Conservation (phyloP, 2,113 vertebrate genomes). For the Notarius lentiginosus region DNA sequence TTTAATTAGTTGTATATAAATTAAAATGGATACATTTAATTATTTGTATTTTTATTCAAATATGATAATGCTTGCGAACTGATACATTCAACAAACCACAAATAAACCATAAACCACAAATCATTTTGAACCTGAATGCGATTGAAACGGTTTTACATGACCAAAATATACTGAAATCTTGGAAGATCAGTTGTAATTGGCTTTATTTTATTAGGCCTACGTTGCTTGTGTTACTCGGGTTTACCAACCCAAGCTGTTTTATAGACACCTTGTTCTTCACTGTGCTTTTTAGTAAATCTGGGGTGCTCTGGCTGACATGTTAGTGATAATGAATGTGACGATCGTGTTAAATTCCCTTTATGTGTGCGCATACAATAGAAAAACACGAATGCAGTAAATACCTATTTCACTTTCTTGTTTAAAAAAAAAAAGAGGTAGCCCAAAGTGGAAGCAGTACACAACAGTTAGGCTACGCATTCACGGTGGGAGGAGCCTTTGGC, state of each 20-base stretch:
- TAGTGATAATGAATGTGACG: conserved; percentile 7
- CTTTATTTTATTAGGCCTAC: not conserved
- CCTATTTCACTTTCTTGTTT: conserved; percentile 49
- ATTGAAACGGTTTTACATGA: conserved; percentile 10
- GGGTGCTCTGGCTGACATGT: not conserved
- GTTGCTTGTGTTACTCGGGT: conserved; percentile 22
- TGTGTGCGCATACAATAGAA: conserved; percentile 22
- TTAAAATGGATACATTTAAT: not conserved
- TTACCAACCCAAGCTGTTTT: conserved; percentile 44
- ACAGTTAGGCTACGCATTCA: conserved; percentile 75
- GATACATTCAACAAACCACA: not conserved
- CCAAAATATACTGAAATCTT: conserved; percentile 6
- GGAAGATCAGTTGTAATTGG: conserved; percentile 19
- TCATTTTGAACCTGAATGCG: conserved; percentile 33
- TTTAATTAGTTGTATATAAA: not conserved
- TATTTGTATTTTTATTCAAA: not conserved
- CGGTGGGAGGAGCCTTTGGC: conserved; percentile 89
- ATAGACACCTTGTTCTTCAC: conserved; percentile 40
- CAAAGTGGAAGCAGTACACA: conserved; percentile 83
- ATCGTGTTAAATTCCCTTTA: conserved; percentile 10
- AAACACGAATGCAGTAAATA: conserved; percentile 34
- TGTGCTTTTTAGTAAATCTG: not conserved
- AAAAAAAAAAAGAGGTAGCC: conserved; percentile 64
- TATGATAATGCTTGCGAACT: not conserved
- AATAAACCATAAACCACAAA: not conserved